Percentiles rank a stretch among this genome's conserved stretches.
phyloP scores from a whole-genome alignment of 2,797 vertebrate species.

The Sciurus carolinensis region DNA sequence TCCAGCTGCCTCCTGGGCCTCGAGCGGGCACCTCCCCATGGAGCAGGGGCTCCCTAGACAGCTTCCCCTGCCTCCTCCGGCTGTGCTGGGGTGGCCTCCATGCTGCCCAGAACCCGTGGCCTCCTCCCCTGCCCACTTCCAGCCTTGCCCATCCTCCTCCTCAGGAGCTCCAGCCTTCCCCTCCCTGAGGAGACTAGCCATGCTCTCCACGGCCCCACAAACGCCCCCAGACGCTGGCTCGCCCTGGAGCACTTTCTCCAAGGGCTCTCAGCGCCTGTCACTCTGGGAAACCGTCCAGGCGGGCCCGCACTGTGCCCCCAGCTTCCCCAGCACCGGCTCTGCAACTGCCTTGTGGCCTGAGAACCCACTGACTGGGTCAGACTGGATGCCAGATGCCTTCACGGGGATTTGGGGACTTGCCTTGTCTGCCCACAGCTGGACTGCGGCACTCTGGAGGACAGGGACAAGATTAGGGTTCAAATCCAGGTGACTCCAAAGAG shows the following conservation, averaged over 20 bases:
- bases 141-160: background rate
- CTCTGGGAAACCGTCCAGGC: background rate
- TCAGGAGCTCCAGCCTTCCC: background rate
- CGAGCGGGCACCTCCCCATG: constrained; percentile 41
- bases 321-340: background rate
- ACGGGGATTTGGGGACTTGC: fast-evolving
- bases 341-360: background rate
- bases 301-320: background rate
- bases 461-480: background rate
- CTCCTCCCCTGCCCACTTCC: background rate
- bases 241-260: background rate
- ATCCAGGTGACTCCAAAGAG: background rate
- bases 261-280: background rate
- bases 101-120: background rate
- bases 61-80: background rate
- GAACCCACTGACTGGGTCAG: background rate
- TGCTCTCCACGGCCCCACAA: no score
- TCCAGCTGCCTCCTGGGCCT: constrained; percentile 80
- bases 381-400: background rate
- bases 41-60: constrained; percentile 55
- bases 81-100: background rate
- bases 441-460: background rate
- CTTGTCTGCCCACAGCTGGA: background rate
- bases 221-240: background rate
- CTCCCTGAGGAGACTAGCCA: background rate